Base-by-base conservation (phyloP, 2,797 vertebrate species). In the Chanos chanos region DNA sequence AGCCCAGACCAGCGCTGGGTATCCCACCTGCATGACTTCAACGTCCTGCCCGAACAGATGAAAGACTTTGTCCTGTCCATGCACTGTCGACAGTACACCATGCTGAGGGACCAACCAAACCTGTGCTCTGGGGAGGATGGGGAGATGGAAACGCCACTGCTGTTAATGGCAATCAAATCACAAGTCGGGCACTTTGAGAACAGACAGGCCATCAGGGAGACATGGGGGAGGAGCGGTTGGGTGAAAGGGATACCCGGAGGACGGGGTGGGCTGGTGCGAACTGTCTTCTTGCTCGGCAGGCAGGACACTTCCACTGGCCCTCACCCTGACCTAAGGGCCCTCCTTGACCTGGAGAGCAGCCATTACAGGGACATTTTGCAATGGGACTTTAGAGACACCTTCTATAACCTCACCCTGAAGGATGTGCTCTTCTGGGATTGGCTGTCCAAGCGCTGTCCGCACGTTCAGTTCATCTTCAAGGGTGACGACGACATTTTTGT, bases 401-500 rank as follows among this genome's bases (percentile, higher is more conserved):
- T 92, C 70, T 90, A 82, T 43, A 92, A 92, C 77, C 75, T 91
- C 34, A 92, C 89, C 5, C 70, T 92, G 1, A 92, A 92, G 60
- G 89, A 91, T 37, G 31, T 90, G 22, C 69, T 90, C 15, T 89
- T 92, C 57, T 90, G 89, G 87, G 61, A 57, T 0, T 92, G 90
- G 90, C 39, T 92, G 13, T 51, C 77, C 15, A 31, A 70, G 1
- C 70, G 77, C 74, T 92, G 90, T 60, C 78, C 84, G 16, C 72
- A 61, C 0, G 83, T 81, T 1, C 52, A 66, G 2, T 91, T 88
- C 30, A 53, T 92, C 48, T 92, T 92, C 68, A 90, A 91, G 59
- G 90, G 90, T 4, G 89, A 90, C 0, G 90, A 92, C 24, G 90
- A 92, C 21, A 87, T 92, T 15, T 90, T 90, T 6, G 81, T 92